Evolutionary conservation across 2,888 invertebrate genomes (phyloP).

Genomic region (Escarpia spicata): DNA sequence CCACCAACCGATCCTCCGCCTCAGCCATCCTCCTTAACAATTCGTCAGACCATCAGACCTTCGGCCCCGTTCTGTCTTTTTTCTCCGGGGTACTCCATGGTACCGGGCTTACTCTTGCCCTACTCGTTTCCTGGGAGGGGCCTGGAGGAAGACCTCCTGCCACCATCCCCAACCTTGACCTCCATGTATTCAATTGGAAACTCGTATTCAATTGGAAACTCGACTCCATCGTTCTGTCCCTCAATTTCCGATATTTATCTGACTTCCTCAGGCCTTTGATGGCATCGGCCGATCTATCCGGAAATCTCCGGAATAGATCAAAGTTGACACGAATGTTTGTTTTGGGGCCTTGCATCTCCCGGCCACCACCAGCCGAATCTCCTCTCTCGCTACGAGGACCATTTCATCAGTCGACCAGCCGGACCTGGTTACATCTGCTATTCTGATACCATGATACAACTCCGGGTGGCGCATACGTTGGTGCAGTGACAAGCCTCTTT

Average conservation of each 20-base stretch:
- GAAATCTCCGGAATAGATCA: conserved; percentile 5
- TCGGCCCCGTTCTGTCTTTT: neutral
- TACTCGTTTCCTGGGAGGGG: neutral
- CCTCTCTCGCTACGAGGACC: conserved; percentile 9
- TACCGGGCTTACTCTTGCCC: neutral
- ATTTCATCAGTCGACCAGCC: neutral
- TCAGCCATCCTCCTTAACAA: neutral
- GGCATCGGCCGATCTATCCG: conserved; percentile 10
- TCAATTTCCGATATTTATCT: neutral
- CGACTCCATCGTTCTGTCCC: neutral
- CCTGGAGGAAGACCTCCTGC: neutral
- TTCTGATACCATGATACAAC: neutral
- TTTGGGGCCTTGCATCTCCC: neutral
- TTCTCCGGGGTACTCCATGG: neutral
- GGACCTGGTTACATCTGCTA: neutral
- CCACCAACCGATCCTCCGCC: neutral
- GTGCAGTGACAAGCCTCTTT: neutral
- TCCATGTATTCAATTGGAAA: neutral
- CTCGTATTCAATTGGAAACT: neutral
- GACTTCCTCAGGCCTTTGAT: neutral
- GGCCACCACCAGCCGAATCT: neutral
- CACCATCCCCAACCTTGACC: neutral
- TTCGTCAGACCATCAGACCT: neutral
- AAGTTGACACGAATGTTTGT: neutral
- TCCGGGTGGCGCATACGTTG: neutral